Evolutionary conservation across 2,797 vertebrate genomes (phyloP).

Genomic region (Oceanodroma leucorhoa): DNA sequence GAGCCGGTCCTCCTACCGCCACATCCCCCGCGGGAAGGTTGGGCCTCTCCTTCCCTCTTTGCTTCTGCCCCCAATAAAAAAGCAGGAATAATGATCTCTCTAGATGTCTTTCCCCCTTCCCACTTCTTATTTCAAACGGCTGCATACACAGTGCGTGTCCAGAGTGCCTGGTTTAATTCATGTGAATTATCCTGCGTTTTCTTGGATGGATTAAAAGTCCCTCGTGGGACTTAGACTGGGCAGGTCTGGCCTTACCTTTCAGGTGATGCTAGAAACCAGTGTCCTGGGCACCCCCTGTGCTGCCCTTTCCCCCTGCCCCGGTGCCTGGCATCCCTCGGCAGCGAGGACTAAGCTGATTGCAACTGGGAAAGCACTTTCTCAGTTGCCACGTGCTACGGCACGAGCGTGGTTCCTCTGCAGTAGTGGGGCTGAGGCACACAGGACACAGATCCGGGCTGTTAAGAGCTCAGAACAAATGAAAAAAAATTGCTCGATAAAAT

Average conservation of each 20-base stretch:
- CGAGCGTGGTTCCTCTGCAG: not conserved
- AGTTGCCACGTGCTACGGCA: rapidly evolving
- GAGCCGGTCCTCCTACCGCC: not conserved
- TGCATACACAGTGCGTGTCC: rapidly evolving
- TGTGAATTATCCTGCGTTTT: not conserved
- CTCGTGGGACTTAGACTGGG: not conserved
- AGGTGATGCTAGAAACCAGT: not conserved
- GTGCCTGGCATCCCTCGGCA: not conserved
- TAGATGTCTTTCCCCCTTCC: not conserved
- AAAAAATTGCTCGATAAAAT: not conserved
- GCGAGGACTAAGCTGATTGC: not conserved
- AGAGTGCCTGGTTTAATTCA: not conserved
- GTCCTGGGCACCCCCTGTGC: not conserved
- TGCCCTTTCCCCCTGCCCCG: not conserved
- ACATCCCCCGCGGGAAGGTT: rapidly evolving
- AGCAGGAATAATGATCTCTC: not conserved
- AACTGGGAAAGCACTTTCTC: not conserved
- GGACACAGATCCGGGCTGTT: not conserved
- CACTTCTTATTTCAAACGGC: not conserved
- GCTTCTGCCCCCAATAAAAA: not conserved
- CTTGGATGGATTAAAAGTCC: not conserved
- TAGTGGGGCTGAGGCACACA: not conserved
- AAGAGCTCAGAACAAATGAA: not conserved
- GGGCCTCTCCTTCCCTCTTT: not conserved
- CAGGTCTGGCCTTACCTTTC: not conserved